Percentiles rank a stretch among this genome's conserved stretches.
phyloP scores from a whole-genome alignment of 1,140 invertebrate species.

The Oryctes rhinoceros region DNA sequence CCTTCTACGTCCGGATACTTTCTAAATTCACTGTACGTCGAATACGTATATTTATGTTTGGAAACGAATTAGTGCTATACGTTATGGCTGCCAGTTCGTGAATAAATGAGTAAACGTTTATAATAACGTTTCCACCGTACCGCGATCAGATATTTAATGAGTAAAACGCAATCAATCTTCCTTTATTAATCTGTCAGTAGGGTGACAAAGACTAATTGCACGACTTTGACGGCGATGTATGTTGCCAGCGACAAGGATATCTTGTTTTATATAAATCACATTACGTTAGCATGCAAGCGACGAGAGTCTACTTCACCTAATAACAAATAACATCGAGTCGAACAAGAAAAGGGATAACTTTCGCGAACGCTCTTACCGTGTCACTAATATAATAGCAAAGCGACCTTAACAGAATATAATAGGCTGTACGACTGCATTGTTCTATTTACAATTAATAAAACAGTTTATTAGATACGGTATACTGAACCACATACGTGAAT shows the following conservation, averaged over 20 bases:
- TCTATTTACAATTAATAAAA: no score
- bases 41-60: constrained; percentile 12
- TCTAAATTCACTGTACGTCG: background rate
- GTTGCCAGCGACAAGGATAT: constrained; percentile 29
- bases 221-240: constrained; percentile 29
- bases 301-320: constrained; percentile 14
- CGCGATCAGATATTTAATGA: constrained; percentile 36
- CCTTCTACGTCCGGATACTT: background rate
- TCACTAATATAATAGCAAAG: background rate
- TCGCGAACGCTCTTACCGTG: background rate
- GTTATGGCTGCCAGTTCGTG: constrained; percentile 19
- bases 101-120: constrained; percentile 20
- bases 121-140: constrained; percentile 30
- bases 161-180: constrained; percentile 31
- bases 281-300: constrained; percentile 22
- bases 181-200: constrained; percentile 34
- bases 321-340: background rate
- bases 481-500: no score
- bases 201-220: constrained; percentile 34
- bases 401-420: background rate
- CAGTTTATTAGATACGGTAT: no score
- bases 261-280: constrained; percentile 35
- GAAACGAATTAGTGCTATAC: constrained; percentile 21
- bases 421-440: no score
- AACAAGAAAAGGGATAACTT: constrained; percentile 18